A percentile compares a stretch with the other conserved stretches of the same genome.
These are phyloP conservation scores for Sarcophaga peregrina DNA, from an alignment of 1,140 invertebrate species.

Conservation along the genomic window DNA sequence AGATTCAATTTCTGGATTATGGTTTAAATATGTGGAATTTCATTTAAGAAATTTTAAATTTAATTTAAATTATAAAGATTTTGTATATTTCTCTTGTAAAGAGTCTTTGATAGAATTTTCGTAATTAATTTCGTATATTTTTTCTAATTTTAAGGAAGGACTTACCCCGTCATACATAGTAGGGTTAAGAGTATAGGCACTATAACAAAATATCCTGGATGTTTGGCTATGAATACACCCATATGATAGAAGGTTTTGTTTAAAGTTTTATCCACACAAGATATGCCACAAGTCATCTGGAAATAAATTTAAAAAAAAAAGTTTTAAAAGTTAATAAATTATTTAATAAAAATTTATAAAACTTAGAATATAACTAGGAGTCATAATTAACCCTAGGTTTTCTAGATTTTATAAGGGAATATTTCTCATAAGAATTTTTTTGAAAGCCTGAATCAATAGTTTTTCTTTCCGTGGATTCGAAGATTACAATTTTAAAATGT, in stretches of 20 bases:
- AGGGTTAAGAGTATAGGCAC: conserved; percentile 83
- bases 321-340: neutral
- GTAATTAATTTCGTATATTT: neutral
- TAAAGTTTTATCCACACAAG: conserved; percentile 80
- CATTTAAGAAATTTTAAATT: too few species aligned
- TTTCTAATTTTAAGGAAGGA: neutral
- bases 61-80: too few species aligned
- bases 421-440: too few species aligned
- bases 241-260: conserved; percentile 85
- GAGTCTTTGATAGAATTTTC: neutral
- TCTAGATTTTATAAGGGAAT: too few species aligned
- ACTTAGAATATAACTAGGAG: neutral
- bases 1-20: neutral
- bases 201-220: conserved; percentile 90
- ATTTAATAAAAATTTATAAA: neutral
- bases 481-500: too few species aligned
- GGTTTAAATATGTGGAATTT: too few species aligned
- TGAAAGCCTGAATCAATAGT: too few species aligned
- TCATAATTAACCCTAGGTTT: too few species aligned
- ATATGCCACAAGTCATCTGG: conserved; percentile 78
- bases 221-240: conserved; percentile 81
- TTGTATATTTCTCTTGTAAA: too few species aligned
- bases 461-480: too few species aligned
- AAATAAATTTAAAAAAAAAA: conserved; percentile 60
- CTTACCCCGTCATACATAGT: conserved; percentile 82